Base-by-base conservation (phyloP, 2,888 invertebrate genomes). In the Aplocera efformata region DNA sequence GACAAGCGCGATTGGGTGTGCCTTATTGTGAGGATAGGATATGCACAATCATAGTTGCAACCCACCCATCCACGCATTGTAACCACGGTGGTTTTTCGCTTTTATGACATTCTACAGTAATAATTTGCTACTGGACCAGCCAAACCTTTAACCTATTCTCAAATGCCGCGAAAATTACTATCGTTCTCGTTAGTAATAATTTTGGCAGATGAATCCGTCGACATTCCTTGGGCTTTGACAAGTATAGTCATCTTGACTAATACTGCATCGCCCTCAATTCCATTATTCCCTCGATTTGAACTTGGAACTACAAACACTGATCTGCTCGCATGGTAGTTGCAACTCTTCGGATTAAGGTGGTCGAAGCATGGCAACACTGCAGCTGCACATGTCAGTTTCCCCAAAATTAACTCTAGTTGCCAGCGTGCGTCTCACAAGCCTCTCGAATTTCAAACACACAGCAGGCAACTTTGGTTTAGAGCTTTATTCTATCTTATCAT, bases 101-200 rank as follows among this genome's bases (percentile, higher is more conserved):
- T 53, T 53, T 59, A 58, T 53, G 50, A 56, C 50, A 48, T 39
- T 41, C 53, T 57, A 57, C 48, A 55, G 23, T 39, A 54, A 20
- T 29, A 56, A 49, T 53, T 58, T 40, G 48, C 61, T 58, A 66
- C 62, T 69, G 69, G 70, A 67, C 70, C 70, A 67, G 64, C 66
- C 70, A 67, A 60, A 63, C 54, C 48, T 58, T 58, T 60, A 59
- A 60, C 50, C 58, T 67, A 69, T 22, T 48, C 48, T 52, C 66
- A 56, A 56, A 48, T 47, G 58, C 54, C 49, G 53, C 58, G 40
- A 49, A 45, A 49, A 48, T 30, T 29, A 33, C 21, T 29, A 6
- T 1, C 10, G 5, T 17, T 17, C 13, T 8, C n/a, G 10, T 22
- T 8, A n/a, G 22, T 21, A 26, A 39, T 29, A 21, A 32, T 32